These are phyloP conservation scores for Macrochelys suwanniensis DNA, from an alignment of 2,797 vertebrate species.

Conservation along the genomic window DNA sequence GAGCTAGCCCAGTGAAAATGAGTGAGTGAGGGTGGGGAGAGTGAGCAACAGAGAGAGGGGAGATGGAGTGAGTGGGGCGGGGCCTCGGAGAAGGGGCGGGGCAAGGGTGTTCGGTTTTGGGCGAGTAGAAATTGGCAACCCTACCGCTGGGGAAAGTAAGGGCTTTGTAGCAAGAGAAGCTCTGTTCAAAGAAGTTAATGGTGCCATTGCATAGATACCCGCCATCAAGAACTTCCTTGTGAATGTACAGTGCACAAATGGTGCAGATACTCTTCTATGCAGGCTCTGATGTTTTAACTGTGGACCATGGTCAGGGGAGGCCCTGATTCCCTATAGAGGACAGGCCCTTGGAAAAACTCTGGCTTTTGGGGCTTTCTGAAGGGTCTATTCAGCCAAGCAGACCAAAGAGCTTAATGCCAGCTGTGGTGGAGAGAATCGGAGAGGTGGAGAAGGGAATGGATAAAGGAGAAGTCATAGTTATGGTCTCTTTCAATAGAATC, in stretches of 20 bases:
- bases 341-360: not conserved
- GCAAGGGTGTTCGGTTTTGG: too few species aligned
- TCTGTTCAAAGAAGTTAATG: not conserved
- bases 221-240: accelerated
- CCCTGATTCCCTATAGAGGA: not conserved
- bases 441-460: not conserved
- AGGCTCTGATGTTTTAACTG: accelerated
- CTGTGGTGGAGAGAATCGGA: not conserved
- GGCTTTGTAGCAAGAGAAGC: not conserved
- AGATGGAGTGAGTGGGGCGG: too few species aligned
- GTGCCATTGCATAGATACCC: not conserved
- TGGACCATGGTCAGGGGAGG: not conserved
- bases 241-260: accelerated
- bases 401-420: not conserved
- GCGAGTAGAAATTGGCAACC: too few species aligned
- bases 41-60: too few species aligned
- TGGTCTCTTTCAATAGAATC: not conserved
- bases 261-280: not conserved
- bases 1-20: too few species aligned
- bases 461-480: not conserved
- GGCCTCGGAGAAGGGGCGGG: too few species aligned
- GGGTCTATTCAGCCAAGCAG: accelerated
- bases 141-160: not conserved
- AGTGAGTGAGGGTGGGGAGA: too few species aligned
- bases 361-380: not conserved